Conservation (phyloP, 2,797 vertebrate genomes). For the Delichon dasypus region DNA sequence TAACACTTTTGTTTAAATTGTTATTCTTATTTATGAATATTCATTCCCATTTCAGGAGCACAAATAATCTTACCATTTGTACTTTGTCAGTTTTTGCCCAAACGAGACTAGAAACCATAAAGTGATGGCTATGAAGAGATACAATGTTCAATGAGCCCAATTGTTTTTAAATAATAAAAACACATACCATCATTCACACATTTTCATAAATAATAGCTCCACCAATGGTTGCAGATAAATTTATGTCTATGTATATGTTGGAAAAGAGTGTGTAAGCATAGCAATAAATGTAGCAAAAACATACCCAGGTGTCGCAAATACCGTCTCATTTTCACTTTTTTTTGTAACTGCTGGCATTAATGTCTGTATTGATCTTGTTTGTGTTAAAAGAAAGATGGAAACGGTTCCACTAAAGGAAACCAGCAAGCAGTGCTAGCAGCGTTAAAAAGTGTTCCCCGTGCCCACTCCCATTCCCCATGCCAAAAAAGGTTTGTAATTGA, state of each 20-base stretch:
- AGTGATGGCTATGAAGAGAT: not conserved
- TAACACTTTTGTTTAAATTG: not conserved
- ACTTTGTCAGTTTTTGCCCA: not conserved
- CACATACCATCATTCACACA: not conserved
- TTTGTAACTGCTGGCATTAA: not conserved
- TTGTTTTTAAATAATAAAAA: not conserved
- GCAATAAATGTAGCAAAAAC: not conserved
- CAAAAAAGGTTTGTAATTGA: constrained; percentile 68
- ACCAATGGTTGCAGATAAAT: not conserved
- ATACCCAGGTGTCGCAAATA: not conserved
- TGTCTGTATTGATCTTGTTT: not conserved
- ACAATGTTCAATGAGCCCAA: not conserved
- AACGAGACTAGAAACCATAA: not conserved
- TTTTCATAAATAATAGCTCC: not conserved
- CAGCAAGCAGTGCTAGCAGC: constrained; percentile 23
- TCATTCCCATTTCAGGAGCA: not conserved
- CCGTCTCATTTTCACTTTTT: not conserved
- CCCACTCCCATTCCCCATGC: accelerated
- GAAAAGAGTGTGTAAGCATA: not conserved
- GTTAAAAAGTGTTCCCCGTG: not conserved
- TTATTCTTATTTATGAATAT: not conserved
- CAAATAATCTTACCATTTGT: not conserved
- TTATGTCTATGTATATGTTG: not conserved
- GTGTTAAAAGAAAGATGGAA: constrained; percentile 70
- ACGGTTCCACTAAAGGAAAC: constrained; percentile 63